phyloP scores from a whole-genome alignment of 2,113 vertebrate genomes.

The Synchiropus splendidus region DNA sequence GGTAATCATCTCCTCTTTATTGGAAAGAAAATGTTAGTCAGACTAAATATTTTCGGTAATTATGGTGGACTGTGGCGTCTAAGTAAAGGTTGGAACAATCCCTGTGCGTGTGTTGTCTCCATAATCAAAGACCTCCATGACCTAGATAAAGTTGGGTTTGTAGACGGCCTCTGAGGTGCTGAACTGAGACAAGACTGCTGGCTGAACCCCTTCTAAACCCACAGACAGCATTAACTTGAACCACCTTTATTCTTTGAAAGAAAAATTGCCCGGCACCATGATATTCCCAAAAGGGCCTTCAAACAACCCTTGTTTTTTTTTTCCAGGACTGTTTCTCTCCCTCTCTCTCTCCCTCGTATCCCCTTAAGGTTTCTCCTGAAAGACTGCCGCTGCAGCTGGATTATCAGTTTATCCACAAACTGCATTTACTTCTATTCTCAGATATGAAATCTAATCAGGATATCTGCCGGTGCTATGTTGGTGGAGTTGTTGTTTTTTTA shows the following conservation, averaged over 20 bases:
- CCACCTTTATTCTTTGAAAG: slow-evolving; percentile 67
- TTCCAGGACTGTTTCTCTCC: slow-evolving; percentile 58
- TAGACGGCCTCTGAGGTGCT: slow-evolving; percentile 57
- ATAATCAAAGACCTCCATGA: slow-evolving; percentile 58
- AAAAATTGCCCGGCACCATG: slow-evolving; percentile 66
- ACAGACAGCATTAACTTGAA: slow-evolving; percentile 66
- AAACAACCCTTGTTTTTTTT: slow-evolving; percentile 61
- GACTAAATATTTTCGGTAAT: slow-evolving; percentile 59
- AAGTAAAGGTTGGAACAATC: slow-evolving; percentile 36
- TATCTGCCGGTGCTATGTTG: slow-evolving; percentile 27
- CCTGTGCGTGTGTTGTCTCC: slow-evolving; percentile 49
- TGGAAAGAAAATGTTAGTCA: slow-evolving; percentile 43
- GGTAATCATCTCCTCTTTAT: slow-evolving; percentile 48
- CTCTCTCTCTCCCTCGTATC: slow-evolving; percentile 58
- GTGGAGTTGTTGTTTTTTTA: slow-evolving; percentile 25
- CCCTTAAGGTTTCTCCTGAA: slow-evolving; percentile 63
- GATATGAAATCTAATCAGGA: slow-evolving; percentile 43
- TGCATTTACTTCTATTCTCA: slow-evolving; percentile 45
- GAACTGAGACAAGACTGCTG: slow-evolving; percentile 57
- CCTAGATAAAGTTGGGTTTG: slow-evolving; percentile 46
- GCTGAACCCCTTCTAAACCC: slow-evolving; percentile 62
- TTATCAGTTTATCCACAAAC: slow-evolving; percentile 58
- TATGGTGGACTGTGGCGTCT: slow-evolving; percentile 32
- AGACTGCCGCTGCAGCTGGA: slow-evolving; percentile 46
- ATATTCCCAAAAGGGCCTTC: slow-evolving; percentile 68